phyloP scores from a whole-genome alignment of 92 coral and sea anemone genomes.

The Phymanthus crucifer region DNA sequence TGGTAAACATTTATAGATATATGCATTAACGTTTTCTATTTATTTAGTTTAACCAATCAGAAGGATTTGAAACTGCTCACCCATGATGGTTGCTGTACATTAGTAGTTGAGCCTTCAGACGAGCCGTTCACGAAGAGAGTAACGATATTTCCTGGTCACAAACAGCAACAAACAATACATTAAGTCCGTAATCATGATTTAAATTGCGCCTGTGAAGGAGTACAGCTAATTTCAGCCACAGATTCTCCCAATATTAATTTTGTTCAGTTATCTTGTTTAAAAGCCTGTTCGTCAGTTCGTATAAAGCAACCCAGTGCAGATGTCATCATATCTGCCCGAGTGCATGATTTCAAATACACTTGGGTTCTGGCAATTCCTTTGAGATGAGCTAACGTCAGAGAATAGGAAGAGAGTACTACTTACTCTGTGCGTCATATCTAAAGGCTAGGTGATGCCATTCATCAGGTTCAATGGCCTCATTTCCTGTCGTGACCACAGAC shows the following conservation, averaged over 20 bases:
- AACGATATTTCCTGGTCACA: slow-evolving; percentile 62
- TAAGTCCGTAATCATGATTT: too few species aligned
- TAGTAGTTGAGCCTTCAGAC: slow-evolving; percentile 47
- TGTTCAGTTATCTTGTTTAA: too few species aligned
- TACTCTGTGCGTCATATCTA: slow-evolving; percentile 97
- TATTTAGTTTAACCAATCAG: neutral
- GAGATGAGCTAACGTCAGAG: too few species aligned
- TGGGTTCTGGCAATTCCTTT: too few species aligned
- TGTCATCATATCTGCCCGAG: too few species aligned
- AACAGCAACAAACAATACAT: neutral
- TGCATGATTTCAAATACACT: too few species aligned
- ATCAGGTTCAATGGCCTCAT: slow-evolving; percentile 75
- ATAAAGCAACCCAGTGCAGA: too few species aligned
- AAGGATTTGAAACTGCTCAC: slow-evolving; percentile 41
- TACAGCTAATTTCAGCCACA: too few species aligned
- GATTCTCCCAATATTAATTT: too few species aligned
- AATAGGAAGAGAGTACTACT: slow-evolving; percentile 28
- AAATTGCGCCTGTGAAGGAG: neutral
- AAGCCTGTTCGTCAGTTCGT: too few species aligned
- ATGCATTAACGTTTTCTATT: neutral
- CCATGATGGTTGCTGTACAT: slow-evolving; percentile 69
- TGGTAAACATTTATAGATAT: slow-evolving; percentile 12
- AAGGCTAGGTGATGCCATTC: slow-evolving; percentile 97
- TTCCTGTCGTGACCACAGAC: slow-evolving; percentile 53
- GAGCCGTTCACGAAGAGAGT: slow-evolving; percentile 90